Percentiles rank a stretch among this genome's conserved stretches.
Evolutionary conservation across 2,888 invertebrate species (phyloP).

Genomic region (Lasioglossum vierecki): DNA sequence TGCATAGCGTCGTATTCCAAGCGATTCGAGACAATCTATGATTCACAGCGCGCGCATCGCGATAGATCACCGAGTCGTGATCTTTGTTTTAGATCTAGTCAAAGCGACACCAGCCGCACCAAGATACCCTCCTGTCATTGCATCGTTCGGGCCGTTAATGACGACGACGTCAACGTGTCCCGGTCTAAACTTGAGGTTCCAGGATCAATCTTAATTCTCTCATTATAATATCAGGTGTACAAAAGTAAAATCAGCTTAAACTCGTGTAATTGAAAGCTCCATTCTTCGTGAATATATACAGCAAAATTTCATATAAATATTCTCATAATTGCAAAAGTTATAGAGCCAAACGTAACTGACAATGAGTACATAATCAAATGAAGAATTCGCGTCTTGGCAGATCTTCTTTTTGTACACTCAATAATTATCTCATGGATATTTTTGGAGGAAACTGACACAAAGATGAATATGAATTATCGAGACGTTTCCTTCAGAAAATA

Average conservation of each 20-base stretch:
- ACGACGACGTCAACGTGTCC: conserved; percentile 61
- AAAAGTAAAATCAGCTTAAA: background rate
- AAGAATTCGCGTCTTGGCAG: no score
- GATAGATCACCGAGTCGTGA: conserved; percentile 54
- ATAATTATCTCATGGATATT: background rate
- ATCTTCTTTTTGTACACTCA: background rate
- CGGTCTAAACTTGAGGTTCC: conserved; percentile 77
- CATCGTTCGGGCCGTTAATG: conserved; percentile 61
- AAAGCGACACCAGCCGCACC: conserved; percentile 78
- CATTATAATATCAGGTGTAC: background rate
- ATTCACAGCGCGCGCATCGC: conserved; percentile 48
- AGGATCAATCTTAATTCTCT: background rate
- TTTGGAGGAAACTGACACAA: background rate
- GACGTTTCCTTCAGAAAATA: background rate
- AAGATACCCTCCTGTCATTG: conserved; percentile 74
- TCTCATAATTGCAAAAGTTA: background rate
- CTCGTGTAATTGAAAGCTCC: background rate
- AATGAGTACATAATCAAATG: no score
- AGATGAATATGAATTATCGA: background rate
- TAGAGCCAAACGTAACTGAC: no score
- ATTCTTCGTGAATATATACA: background rate
- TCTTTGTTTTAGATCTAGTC: conserved; percentile 76
- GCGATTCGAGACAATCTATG: conserved; percentile 49
- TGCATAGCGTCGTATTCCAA: conserved; percentile 45
- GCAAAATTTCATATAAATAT: background rate